A percentile compares a stretch with the other conserved stretches of the same genome.
Conservation (phyloP, 1,140 invertebrate genomes). For the Drosophila parvula region DNA sequence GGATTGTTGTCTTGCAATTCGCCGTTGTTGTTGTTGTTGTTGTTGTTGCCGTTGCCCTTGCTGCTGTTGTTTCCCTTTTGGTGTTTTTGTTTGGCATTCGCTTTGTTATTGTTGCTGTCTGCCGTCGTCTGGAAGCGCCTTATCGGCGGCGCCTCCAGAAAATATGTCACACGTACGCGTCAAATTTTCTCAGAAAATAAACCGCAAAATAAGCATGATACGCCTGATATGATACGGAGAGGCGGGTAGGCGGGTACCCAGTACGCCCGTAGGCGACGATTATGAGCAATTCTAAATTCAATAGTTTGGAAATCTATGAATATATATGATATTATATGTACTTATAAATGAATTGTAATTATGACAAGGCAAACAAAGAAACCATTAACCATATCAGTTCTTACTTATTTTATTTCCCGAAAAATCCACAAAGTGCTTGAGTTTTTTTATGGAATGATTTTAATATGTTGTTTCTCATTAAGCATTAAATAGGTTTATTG, state of each 20-base stretch:
- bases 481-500: slow-evolving; percentile 1
- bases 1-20: slow-evolving; percentile 52
- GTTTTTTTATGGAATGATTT: too few species aligned
- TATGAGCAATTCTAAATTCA: slow-evolving; percentile 1
- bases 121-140: slow-evolving; percentile 53
- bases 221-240: slow-evolving; percentile 37
- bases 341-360: neutral
- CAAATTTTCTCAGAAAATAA: slow-evolving; percentile 74
- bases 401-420: neutral
- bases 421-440: neutral
- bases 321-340: too few species aligned
- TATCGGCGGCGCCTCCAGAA: slow-evolving; percentile 78
- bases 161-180: slow-evolving; percentile 78
- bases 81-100: slow-evolving; percentile 27
- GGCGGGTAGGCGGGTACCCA: neutral
- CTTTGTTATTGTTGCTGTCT: slow-evolving; percentile 40
- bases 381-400: neutral
- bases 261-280: slow-evolving; percentile 16
- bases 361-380: neutral
- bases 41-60: slow-evolving; percentile 3
- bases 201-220: slow-evolving; percentile 64
- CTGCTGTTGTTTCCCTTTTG: slow-evolving; percentile 13
- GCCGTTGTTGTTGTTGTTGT: slow-evolving; percentile 28
- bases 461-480: neutral
- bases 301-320: neutral